phyloP scores from a whole-genome alignment of 2,888 invertebrate species.

The Oscheius myriophilus region DNA sequence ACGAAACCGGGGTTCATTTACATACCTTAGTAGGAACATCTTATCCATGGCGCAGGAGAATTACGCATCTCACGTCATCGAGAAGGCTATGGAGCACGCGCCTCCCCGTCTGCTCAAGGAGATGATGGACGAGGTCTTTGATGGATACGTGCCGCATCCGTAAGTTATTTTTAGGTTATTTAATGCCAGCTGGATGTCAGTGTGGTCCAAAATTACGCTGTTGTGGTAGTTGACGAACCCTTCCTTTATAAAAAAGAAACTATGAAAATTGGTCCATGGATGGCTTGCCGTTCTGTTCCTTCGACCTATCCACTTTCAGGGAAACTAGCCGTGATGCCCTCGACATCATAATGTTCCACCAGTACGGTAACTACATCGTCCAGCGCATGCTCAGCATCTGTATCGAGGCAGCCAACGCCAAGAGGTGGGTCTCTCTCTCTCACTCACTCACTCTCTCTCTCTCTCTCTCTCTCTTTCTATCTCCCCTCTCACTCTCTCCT shows the following conservation, averaged over 20 bases:
- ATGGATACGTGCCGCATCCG: constrained; percentile 61
- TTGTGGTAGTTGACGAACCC: too few relatives aligned
- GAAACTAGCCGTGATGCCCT: constrained; percentile 57
- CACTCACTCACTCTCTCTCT: neutral
- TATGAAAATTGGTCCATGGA: too few relatives aligned
- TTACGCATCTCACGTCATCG: constrained; percentile 66
- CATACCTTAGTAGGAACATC: constrained; percentile 52
- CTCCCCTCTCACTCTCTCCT: neutral
- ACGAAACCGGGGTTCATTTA: neutral
- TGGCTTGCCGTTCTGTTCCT: too few relatives aligned
- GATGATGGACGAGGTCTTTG: constrained; percentile 63
- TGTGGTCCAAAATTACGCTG: too few relatives aligned
- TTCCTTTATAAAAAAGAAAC: too few relatives aligned
- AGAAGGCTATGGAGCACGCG: constrained; percentile 58
- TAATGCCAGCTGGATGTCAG: neutral
- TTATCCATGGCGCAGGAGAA: constrained; percentile 65
- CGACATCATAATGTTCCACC: constrained; percentile 66
- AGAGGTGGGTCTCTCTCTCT: constrained; percentile 28
- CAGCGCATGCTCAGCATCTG: constrained; percentile 63
- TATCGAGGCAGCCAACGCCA: constrained; percentile 31
- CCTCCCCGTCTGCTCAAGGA: constrained; percentile 46
- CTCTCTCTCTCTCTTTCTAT: too few relatives aligned
- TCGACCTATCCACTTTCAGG: constrained; percentile 21
- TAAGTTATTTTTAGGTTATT: constrained; percentile 24
- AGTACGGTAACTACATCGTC: constrained; percentile 68